Evolutionary conservation across 1,140 invertebrate genomes (phyloP), one percentile per base, ranked within the genome.

Genomic region (Drepana arcuata): DNA sequence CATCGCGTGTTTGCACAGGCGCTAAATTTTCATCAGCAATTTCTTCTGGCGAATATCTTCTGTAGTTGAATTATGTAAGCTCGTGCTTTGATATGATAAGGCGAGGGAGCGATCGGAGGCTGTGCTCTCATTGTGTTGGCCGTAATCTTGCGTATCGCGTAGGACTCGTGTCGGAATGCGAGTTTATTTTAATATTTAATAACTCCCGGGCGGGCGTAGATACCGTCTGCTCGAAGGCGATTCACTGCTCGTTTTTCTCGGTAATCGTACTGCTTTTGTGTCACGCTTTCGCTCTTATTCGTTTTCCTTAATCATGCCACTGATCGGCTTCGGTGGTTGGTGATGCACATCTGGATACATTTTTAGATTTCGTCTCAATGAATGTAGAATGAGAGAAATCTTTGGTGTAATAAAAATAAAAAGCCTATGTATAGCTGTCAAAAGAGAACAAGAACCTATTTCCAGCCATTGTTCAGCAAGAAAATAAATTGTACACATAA

Each of bases 181-280:
- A 72, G 69, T 71, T 78, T 78, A 78, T 81, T 81, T 78, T 81
- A 77, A 81, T 79, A 81, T 82, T 82, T 82, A 82, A 82, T 82
- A 82, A 79, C 65, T 69, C 60, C 50, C 64, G 53, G 59, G 56
- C 64, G 57, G 55, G 49, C 46, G 46, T 30, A 70, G 73, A 81
- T 78, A 77, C 53, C 62, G 69, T 72, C 73, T 69, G 52, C 61
- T 67, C 47, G 44, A 43, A 48, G 55, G 65, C 62, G 56, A 63
- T 73, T 64, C 57, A 52, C 61, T 69, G 56, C 47, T 70, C 63
- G 63, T 73, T 78, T 74, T 72, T 64, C 54, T 43, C 54, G 56
- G 64, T 77, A 74, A 74, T 79, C 74, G 59, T 40, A 41, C 45
- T 56, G 67, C 63, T 70, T 63, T 75, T 70, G 69, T 79, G 67